Evolutionary conservation across 2,888 invertebrate genomes (phyloP).

Genomic region (Heliconius ethilla): DNA sequence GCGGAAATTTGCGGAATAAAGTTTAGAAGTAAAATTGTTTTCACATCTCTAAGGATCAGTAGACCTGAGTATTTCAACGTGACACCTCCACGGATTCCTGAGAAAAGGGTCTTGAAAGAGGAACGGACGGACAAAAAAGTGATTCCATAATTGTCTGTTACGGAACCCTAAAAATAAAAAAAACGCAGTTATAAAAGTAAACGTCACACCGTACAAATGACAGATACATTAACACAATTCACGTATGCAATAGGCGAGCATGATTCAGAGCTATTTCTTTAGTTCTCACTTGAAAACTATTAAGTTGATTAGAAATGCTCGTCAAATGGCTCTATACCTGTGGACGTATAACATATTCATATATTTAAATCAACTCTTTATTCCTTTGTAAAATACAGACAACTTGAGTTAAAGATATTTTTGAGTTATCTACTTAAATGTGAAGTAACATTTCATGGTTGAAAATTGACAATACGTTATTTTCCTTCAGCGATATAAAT

Average conservation of each 20-base stretch:
- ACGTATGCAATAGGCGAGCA: slow-evolving; percentile 22
- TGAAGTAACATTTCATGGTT: slow-evolving; percentile 10
- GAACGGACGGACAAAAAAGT: too few species aligned
- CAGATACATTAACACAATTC: slow-evolving; percentile 33
- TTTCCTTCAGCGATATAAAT: background rate
- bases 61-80: too few species aligned
- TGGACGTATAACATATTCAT: slow-evolving; percentile 28
- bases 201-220: slow-evolving; percentile 19
- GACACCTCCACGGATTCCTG: too few species aligned
- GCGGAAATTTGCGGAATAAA: too few species aligned
- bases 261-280: slow-evolving; percentile 35
- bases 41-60: too few species aligned
- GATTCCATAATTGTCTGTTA: too few species aligned
- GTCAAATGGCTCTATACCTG: slow-evolving; percentile 31
- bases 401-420: background rate
- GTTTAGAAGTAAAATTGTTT: too few species aligned
- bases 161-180: background rate
- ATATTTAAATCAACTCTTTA: slow-evolving; percentile 21
- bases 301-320: slow-evolving; percentile 40
- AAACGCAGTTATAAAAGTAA: slow-evolving; percentile 14
- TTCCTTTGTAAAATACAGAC: background rate
- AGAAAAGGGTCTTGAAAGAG: too few species aligned
- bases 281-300: slow-evolving; percentile 32
- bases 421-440: background rate
- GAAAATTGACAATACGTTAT: background rate